Evolutionary conservation across 2,888 invertebrate genomes (phyloP).

Genomic region (Thymelicus acteon): DNA sequence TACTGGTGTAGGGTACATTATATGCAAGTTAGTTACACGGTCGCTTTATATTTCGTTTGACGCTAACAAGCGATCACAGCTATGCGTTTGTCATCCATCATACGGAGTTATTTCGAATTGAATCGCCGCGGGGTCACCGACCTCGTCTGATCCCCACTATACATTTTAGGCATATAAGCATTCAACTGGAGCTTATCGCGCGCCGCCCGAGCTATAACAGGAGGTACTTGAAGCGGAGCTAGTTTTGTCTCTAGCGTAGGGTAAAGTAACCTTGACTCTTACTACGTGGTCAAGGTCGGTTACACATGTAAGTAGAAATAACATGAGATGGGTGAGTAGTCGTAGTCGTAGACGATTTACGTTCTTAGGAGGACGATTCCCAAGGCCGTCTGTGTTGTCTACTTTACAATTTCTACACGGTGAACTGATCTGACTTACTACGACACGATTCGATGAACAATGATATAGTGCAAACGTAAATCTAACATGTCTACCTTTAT

Average conservation of each 20-base stretch:
- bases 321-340: constrained; percentile 19
- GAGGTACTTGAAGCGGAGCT: constrained; percentile 59
- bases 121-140: constrained; percentile 71
- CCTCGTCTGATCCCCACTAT: constrained; percentile 64
- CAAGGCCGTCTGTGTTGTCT: constrained; percentile 20
- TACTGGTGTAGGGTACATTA: constrained; percentile 3
- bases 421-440: constrained; percentile 18
- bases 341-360: constrained; percentile 22
- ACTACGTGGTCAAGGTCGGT: constrained; percentile 63
- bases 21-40: constrained; percentile 5
- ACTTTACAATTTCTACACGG: constrained; percentile 16
- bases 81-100: constrained; percentile 54
- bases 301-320: constrained; percentile 11
- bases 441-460: constrained; percentile 15
- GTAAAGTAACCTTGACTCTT: constrained; percentile 69
- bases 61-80: constrained; percentile 46
- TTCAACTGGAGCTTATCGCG: constrained; percentile 69
- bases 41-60: constrained; percentile 49
- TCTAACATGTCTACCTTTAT: neutral
- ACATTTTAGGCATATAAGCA: constrained; percentile 59
- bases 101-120: constrained; percentile 66
- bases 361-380: constrained; percentile 3
- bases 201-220: constrained; percentile 69
- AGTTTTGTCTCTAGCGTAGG: constrained; percentile 36
- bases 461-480: neutral